phyloP scores from a whole-genome alignment of 2,888 invertebrate species.

The Andrena chrysosceles region DNA sequence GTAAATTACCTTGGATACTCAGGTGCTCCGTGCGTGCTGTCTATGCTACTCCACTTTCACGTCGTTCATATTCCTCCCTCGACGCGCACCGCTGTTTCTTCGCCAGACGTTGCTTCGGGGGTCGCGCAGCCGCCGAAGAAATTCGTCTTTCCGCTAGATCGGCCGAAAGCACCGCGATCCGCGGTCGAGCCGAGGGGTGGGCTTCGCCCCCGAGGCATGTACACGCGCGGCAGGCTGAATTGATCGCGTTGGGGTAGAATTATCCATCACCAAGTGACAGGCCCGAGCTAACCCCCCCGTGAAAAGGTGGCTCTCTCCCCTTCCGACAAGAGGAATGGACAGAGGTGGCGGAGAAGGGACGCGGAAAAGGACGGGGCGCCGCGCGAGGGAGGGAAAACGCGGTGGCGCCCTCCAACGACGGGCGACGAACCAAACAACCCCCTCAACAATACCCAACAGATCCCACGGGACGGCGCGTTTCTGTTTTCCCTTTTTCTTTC shows the following conservation, averaged over 20 bases:
- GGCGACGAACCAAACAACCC: conserved; percentile 79
- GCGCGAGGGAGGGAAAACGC: conserved; percentile 56
- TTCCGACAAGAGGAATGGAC: conserved; percentile 69
- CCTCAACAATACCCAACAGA: conserved; percentile 78
- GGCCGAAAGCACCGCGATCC: conserved; percentile 63
- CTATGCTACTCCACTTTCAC: too few species aligned
- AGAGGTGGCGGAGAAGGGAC: conserved; percentile 43
- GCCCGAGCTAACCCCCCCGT: conserved; percentile 77
- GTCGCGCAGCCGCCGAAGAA: conserved; percentile 48
- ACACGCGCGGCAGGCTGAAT: conserved; percentile 79
- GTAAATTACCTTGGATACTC: too few species aligned
- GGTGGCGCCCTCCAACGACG: conserved; percentile 73
- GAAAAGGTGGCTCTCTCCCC: conserved; percentile 77
- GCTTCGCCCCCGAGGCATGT: conserved; percentile 73
- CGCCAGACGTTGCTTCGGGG: not conserved
- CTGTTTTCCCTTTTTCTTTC: conserved; percentile 53
- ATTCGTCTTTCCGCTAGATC: conserved; percentile 70
- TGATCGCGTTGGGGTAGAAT: conserved; percentile 83
- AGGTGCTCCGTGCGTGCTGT: not conserved
- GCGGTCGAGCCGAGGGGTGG: conserved; percentile 62
- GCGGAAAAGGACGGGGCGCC: conserved; percentile 43
- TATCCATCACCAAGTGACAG: conserved; percentile 84
- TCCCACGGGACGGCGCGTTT: conserved; percentile 74
- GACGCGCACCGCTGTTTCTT: not conserved
- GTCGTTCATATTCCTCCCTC: not conserved